A percentile compares a stretch with the other conserved stretches of the same genome.
phyloP scores from a whole-genome alignment of 2,888 invertebrate genomes.

The Andrena minutula region DNA sequence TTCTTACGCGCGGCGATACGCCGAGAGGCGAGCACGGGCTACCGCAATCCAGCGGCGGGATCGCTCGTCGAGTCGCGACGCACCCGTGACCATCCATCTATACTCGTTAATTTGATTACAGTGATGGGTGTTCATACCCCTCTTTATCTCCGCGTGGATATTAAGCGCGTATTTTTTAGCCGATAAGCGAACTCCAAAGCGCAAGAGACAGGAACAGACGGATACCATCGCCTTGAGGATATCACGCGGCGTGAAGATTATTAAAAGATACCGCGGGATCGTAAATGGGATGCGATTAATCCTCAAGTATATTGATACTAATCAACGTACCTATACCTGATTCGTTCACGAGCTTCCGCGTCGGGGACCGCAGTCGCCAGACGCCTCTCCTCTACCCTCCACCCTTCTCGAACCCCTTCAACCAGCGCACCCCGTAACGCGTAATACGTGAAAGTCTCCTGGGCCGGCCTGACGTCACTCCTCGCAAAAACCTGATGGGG shows the following conservation, averaged over 20 bases:
- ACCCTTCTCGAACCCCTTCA: conserved; percentile 22
- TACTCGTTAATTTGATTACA: conserved; percentile 44
- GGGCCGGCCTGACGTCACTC: conserved; percentile 65
- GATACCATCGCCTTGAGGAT: background rate
- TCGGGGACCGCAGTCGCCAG: background rate
- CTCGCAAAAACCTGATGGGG: conserved; percentile 64
- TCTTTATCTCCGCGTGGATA: background rate
- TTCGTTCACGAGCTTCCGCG: background rate
- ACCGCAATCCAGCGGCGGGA: conserved; percentile 12
- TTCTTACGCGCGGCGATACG: conserved; percentile 66
- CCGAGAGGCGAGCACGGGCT: conserved; percentile 27
- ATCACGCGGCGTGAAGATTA: background rate
- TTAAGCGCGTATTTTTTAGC: too few relatives aligned
- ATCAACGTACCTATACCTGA: background rate
- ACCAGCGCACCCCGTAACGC: background rate
- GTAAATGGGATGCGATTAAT: too few relatives aligned
- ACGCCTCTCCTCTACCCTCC: conserved; percentile 4
- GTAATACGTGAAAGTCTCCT: conserved; percentile 54
- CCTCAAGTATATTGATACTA: too few relatives aligned
- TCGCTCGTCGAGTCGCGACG: conserved; percentile 25
- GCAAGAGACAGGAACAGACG: too few relatives aligned
- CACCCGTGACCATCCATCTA: background rate
- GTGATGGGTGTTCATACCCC: background rate
- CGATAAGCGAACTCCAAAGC: too few relatives aligned
- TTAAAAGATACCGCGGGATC: too few relatives aligned